Evolutionary conservation across 2,797 vertebrate genomes (phyloP), one percentile per base, ranked within the genome.

Genomic region (Epinephelus coioides): DNA sequence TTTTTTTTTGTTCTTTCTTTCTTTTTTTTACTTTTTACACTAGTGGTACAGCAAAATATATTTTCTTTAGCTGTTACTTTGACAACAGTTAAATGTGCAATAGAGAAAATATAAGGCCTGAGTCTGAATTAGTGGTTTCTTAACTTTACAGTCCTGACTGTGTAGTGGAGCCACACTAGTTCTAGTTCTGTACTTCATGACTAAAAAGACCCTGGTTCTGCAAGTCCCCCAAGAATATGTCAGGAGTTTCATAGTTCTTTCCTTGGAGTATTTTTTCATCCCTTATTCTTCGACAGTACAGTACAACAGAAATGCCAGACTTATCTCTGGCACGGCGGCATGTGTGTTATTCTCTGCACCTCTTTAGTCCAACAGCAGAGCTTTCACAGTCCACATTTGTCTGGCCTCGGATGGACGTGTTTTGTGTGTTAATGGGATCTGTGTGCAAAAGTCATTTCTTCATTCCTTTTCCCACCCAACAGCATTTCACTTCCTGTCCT

Each of bases 1-100:
- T 25, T 61, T 21, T 94, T 93, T 94, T 30, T 30, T 30, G 30
- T 34, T 34, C 34, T 34, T 95, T 88, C 83, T 93, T 21, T 65
- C 73, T 34, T 23, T 49, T 61, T 61, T 71, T 71, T 10, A 85
- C 83, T 95, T 97, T 97, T 97, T 96, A 98, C 96, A 98, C 97
- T 97, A 98, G 97, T 97, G 97, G 97, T 99, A 98, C 97, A 98
- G 97, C 97, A 99, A 99, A 99, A 99, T 99, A 99, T 96, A 98
- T 97, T 96, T 98, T 98, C 97, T 98, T 97, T 96, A 97, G 97
- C 97, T 96, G 95, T 98, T 97, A 97, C 95, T 97, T 95, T 94
- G 96, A 97, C 96, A 99, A 99, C 95, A 97, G 96, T 96, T 98
- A 96, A 96, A 97, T 98, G 97, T 99, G 98, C 98, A 99, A 96